Evolutionary conservation across 2,888 invertebrate genomes (phyloP).

Genomic region (Globia sparganii): DNA sequence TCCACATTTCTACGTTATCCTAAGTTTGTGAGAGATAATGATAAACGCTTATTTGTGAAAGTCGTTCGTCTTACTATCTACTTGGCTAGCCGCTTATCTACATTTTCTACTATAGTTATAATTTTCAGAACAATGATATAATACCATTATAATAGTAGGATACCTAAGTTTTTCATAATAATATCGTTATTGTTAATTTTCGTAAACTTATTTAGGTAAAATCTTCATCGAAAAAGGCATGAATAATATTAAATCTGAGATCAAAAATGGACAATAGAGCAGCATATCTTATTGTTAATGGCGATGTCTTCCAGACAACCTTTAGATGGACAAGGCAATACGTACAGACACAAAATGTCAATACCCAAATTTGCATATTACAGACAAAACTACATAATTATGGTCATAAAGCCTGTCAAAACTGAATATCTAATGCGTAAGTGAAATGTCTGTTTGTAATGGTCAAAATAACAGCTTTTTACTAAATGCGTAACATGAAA

Average conservation of each 20-base stretch:
- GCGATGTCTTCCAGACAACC: slow-evolving; percentile 31
- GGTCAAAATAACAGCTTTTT: neutral
- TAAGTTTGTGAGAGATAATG: slow-evolving; percentile 64
- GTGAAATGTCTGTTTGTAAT: neutral
- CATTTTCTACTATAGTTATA: slow-evolving; percentile 30
- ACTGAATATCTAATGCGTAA: neutral
- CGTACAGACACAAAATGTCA: neutral
- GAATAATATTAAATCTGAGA: slow-evolving; percentile 26
- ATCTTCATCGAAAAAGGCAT: neutral
- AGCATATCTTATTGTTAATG: slow-evolving; percentile 1
- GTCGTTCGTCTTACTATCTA: slow-evolving; percentile 54
- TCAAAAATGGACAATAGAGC: slow-evolving; percentile 13
- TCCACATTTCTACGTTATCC: slow-evolving; percentile 57
- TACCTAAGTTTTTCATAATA: neutral
- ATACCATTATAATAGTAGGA: neutral
- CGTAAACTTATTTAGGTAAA: neutral
- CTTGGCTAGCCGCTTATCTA: slow-evolving; percentile 42
- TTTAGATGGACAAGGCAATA: slow-evolving; percentile 12
- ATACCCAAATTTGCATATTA: neutral
- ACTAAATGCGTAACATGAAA: neutral
- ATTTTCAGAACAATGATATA: slow-evolving; percentile 14
- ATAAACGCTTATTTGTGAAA: slow-evolving; percentile 65
- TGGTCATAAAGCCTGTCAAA: neutral
- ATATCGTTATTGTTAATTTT: slow-evolving; percentile 1
- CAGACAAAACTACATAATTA: neutral